Evolutionary conservation across 2,797 vertebrate species (phyloP).

Genomic region (Galagoides demidoff): DNA sequence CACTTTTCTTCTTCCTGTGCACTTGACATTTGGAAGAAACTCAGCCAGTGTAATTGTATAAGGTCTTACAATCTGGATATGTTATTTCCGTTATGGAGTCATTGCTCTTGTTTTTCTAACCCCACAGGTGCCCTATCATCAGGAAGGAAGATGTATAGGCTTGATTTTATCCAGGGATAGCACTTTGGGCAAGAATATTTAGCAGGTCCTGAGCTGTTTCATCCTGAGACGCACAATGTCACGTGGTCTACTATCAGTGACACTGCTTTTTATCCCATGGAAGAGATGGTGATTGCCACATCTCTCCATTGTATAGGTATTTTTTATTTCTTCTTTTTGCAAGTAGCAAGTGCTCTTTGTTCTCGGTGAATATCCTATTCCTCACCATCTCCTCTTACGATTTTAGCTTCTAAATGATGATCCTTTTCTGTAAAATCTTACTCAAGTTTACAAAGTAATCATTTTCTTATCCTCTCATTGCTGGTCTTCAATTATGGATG

Average conservation of each 20-base stretch:
- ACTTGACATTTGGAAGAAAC: conserved; percentile 39
- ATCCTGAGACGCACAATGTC: background rate
- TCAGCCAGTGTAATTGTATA: background rate
- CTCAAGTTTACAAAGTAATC: background rate
- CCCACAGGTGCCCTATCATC: background rate
- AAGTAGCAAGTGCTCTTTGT: background rate
- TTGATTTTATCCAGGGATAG: background rate
- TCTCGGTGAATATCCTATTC: background rate
- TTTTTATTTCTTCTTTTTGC: background rate
- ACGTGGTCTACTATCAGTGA: background rate
- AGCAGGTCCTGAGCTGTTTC: background rate
- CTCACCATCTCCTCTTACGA: background rate
- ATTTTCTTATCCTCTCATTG: conserved; percentile 22
- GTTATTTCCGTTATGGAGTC: background rate
- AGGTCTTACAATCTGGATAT: background rate
- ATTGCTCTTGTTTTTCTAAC: conserved; percentile 9
- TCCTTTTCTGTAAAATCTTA: background rate
- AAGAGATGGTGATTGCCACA: background rate
- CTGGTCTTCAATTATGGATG: background rate
- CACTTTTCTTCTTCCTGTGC: background rate
- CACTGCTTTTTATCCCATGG: background rate
- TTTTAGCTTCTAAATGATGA: background rate
- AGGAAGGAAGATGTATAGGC: background rate
- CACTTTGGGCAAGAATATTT: background rate
- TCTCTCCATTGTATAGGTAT: background rate